phyloP scores from a whole-genome alignment of 2,888 invertebrate species.

The Drosophila greeni region DNA sequence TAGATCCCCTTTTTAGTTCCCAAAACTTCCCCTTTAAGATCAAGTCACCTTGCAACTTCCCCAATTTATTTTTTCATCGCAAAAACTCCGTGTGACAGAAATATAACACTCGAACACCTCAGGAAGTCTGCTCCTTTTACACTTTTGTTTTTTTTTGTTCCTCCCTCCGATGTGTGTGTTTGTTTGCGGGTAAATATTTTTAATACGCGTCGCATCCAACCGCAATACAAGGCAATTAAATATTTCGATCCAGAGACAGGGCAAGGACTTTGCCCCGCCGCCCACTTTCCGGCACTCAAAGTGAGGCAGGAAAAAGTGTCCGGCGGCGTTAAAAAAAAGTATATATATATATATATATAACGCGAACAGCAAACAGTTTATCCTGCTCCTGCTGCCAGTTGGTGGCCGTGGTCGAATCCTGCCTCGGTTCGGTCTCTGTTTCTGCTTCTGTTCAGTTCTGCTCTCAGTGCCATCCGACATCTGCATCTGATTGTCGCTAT shows the following conservation, averaged over 20 bases:
- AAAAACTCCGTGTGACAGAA: constrained; percentile 55
- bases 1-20: not conserved
- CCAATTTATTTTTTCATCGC: too few species aligned
- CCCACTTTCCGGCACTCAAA: constrained; percentile 45
- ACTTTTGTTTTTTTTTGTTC: constrained; percentile 23
- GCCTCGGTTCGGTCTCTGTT: not conserved
- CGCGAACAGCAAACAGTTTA: constrained; percentile 57
- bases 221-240: constrained; percentile 77
- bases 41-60: not conserved
- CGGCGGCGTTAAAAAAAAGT: constrained; percentile 35
- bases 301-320: constrained; percentile 50
- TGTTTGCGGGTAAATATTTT: constrained; percentile 68
- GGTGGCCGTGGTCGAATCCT: constrained; percentile 53
- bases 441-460: constrained; percentile 41
- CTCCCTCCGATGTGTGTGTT: constrained; percentile 5
- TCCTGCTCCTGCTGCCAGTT: constrained; percentile 55
- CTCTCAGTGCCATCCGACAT: constrained; percentile 36
- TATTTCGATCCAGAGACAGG: constrained; percentile 66
- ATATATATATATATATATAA: constrained; percentile 13
- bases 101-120: constrained; percentile 63
- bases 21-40: too few species aligned
- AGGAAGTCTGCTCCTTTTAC: constrained; percentile 9
- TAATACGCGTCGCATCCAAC: constrained; percentile 74
- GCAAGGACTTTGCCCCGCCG: constrained; percentile 39
- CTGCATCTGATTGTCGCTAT: constrained; percentile 63